Evolutionary conservation across 2,888 invertebrate species (phyloP).

Genomic region (Drosophila diplacantha): DNA sequence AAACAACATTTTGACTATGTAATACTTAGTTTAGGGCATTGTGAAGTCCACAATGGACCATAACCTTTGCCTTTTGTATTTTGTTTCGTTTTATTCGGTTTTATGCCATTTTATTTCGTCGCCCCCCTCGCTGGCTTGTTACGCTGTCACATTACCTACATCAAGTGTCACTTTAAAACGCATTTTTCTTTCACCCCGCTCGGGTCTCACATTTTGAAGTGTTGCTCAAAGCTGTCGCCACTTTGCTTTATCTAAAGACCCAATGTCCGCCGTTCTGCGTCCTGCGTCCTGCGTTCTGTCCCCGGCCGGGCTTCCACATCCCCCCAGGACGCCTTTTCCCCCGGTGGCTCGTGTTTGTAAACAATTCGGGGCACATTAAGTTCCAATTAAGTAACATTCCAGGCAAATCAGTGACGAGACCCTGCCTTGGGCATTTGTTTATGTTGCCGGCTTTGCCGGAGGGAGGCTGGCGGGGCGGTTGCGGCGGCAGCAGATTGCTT

Average conservation of each 20-base stretch:
- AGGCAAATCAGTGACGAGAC: conserved; percentile 50
- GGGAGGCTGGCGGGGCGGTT: conserved; percentile 3
- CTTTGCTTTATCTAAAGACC: conserved; percentile 54
- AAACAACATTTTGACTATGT: too few relatives aligned
- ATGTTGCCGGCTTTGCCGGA: conserved; percentile 44
- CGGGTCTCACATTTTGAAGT: conserved; percentile 45
- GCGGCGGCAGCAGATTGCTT: conserved; percentile 60
- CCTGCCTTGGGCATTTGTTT: conserved; percentile 28
- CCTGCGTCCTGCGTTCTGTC: conserved; percentile 3
- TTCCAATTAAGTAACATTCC: conserved; percentile 69
- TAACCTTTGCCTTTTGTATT: conserved; percentile 23
- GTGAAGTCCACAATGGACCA: background rate
- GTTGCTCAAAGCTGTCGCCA: conserved; percentile 60
- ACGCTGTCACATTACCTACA: conserved; percentile 68
- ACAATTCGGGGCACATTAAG: conserved; percentile 70
- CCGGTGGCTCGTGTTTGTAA: conserved; percentile 49
- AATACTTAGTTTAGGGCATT: too few relatives aligned
- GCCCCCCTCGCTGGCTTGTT: conserved; percentile 53
- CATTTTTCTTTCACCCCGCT: conserved; percentile 58
- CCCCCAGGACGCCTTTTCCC: conserved; percentile 2
- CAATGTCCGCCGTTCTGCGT: conserved; percentile 11
- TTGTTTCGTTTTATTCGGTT: conserved; percentile 37
- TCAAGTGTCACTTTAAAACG: conserved; percentile 72
- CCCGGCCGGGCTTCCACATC: conserved; percentile 1
- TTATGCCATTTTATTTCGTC: conserved; percentile 42